These are phyloP conservation scores for Dryomyza anilis DNA, from an alignment of 2,888 invertebrate genomes.

Conservation along the genomic window DNA sequence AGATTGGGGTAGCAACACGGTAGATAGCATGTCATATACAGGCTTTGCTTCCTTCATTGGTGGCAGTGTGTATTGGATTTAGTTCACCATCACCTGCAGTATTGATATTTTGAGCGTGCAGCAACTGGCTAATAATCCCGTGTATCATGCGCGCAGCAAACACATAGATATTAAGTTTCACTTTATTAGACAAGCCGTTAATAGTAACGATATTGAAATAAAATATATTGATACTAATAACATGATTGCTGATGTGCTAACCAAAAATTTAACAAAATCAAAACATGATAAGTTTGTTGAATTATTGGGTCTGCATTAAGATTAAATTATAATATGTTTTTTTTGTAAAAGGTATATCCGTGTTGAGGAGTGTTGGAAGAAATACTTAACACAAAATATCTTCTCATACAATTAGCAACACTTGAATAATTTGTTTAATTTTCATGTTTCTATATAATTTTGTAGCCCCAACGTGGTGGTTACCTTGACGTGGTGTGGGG, in stretches of 20 bases:
- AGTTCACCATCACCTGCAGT: neutral
- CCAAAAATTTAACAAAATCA: neutral
- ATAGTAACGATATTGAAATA: neutral
- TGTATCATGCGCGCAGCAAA: neutral
- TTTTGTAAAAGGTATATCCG: neutral
- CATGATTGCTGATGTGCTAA: too few relatives aligned
- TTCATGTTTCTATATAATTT: too few relatives aligned
- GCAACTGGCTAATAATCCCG: neutral
- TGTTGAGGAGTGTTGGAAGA: neutral
- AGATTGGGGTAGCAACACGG: constrained; percentile 23
- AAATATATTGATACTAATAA: too few relatives aligned
- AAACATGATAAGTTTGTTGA: neutral
- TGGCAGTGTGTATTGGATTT: neutral
- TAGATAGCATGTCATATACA: constrained; percentile 26
- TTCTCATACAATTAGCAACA: too few relatives aligned
- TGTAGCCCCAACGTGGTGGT: too few relatives aligned
- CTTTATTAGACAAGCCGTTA: neutral
- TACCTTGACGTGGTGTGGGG: too few relatives aligned
- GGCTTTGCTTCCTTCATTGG: constrained; percentile 19
- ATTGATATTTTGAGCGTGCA: neutral
- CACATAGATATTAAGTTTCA: neutral
- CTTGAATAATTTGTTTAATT: too few relatives aligned
- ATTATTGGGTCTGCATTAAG: neutral
- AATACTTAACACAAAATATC: too few relatives aligned
- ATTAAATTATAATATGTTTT: neutral